Evolutionary conservation across 1,140 invertebrate species (phyloP), one percentile per base, ranked within the genome.

Genomic region (Ips nitidus): DNA sequence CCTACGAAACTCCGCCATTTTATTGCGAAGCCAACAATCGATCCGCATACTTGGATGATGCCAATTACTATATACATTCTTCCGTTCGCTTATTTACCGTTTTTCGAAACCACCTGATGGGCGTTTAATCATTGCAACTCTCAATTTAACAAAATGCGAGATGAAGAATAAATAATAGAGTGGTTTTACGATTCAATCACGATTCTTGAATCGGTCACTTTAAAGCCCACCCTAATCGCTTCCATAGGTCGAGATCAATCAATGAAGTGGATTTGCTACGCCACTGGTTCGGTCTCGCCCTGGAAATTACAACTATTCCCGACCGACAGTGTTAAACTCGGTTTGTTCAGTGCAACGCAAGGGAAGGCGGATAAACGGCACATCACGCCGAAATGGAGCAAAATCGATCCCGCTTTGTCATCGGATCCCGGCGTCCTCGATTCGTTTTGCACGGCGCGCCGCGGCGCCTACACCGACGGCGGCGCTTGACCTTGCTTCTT

Each of bases 341-440:
- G 61, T 64, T 64, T 64, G 50, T 64, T 64, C 61, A 64, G 61
- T 64, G 61, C 61, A 64, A 64, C 61, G 61, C 50, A 53, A 53
- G 50, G 52, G 52, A 64, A 64, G 52, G 41, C 61, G 61, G 61
- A 64, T 64, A 64, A 64, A 64, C 61, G 61, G 52, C 61, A 50
- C 42, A 59, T 59, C 57, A 59, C 57, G 37, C 2, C 61, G 50
- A 53, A 52, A 64, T 53, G 50, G 61, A 64, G 61, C 61, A 64
- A 64, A 64, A 64, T 64, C 61, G 61, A 64, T 64, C 61, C 61
- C 61, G 61, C 41, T 64, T 64, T 64, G 41, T 64, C 61, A 64
- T 53, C 61, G 61, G 52, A 61, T 61, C 59, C 59, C 41, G 59
- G 59, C 59, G 59, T 61, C 43, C 59, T 45, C 59, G 59, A 61